Percentiles rank a stretch among this genome's conserved stretches.
Evolutionary conservation across 2,888 invertebrate species (phyloP).

Genomic region (Gymnoscelis rufifasciata): DNA sequence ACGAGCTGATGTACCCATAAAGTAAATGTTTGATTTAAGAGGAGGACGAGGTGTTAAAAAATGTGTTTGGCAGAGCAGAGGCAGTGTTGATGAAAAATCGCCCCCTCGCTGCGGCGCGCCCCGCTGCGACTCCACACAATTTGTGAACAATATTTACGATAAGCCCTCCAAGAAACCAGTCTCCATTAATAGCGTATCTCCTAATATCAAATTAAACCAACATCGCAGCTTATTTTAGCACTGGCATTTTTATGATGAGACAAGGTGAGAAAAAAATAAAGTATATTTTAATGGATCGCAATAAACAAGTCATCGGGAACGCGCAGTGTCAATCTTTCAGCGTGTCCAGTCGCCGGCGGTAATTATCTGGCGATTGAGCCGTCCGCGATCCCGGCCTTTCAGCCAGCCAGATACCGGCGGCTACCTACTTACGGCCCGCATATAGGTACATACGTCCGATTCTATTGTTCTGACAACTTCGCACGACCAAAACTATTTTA

Average conservation of each 20-base stretch:
- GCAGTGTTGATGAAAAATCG: conserved; percentile 72
- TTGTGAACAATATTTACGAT: conserved; percentile 74
- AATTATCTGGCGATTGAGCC: conserved; percentile 55
- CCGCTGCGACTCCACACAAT: conserved; percentile 69
- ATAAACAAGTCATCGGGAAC: conserved; percentile 62
- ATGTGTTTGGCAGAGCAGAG: conserved; percentile 71
- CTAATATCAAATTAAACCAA: conserved; percentile 56
- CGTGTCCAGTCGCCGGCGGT: conserved; percentile 55
- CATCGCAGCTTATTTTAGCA: conserved; percentile 50
- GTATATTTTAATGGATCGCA: conserved; percentile 49
- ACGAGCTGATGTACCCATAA: conserved; percentile 60
- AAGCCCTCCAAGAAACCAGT: conserved; percentile 61
- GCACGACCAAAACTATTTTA: conserved; percentile 47
- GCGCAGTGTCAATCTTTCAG: conserved; percentile 64
- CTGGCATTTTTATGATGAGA: conserved; percentile 43
- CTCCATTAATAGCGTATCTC: conserved; percentile 54
- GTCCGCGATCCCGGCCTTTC: conserved; percentile 30
- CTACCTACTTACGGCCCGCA: conserved; percentile 37
- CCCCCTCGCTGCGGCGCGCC: conserved; percentile 69
- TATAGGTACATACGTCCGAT: conserved; percentile 42
- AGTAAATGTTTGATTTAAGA: conserved; percentile 69
- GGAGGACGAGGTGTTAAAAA: conserved; percentile 73
- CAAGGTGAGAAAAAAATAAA: conserved; percentile 43
- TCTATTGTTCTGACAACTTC: conserved; percentile 60
- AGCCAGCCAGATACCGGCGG: conserved; percentile 32